Evolutionary conservation across 2,113 vertebrate species (phyloP).

Genomic region (Plecotus auritus): DNA sequence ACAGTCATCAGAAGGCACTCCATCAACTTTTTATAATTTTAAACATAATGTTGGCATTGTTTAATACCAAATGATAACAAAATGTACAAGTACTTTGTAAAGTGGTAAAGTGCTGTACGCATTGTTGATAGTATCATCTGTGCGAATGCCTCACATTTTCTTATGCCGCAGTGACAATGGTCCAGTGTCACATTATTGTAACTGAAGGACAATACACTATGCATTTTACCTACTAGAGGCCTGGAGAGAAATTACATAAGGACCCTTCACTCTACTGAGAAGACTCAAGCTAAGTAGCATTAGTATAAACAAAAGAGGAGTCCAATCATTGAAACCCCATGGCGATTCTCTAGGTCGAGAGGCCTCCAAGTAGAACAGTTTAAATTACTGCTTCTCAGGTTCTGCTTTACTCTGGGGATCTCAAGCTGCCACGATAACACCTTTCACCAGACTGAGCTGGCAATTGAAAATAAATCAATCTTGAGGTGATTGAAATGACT

Average conservation of each 20-base stretch:
- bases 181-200: background rate
- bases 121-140: background rate
- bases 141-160: background rate
- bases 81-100: background rate
- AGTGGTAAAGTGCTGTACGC: background rate
- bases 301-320: slow-evolving; percentile 15
- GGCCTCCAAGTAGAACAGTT: background rate
- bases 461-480: slow-evolving; percentile 66
- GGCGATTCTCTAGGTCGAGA: background rate
- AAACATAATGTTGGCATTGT: background rate
- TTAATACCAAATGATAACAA: background rate
- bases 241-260: background rate
- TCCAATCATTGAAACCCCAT: background rate
- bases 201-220: background rate
- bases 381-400: slow-evolving; percentile 38
- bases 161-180: background rate
- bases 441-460: slow-evolving; percentile 40
- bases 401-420: slow-evolving; percentile 14
- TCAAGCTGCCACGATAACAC: slow-evolving; percentile 17
- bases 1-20: background rate
- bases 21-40: background rate
- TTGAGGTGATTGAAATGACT: slow-evolving; percentile 58
- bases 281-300: slow-evolving; percentile 18
- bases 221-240: background rate
- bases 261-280: slow-evolving; percentile 5